Percentiles rank a stretch among this genome's conserved stretches.
phyloP scores from a whole-genome alignment of 2,888 invertebrate genomes.

The Synanthedon vespiformis region DNA sequence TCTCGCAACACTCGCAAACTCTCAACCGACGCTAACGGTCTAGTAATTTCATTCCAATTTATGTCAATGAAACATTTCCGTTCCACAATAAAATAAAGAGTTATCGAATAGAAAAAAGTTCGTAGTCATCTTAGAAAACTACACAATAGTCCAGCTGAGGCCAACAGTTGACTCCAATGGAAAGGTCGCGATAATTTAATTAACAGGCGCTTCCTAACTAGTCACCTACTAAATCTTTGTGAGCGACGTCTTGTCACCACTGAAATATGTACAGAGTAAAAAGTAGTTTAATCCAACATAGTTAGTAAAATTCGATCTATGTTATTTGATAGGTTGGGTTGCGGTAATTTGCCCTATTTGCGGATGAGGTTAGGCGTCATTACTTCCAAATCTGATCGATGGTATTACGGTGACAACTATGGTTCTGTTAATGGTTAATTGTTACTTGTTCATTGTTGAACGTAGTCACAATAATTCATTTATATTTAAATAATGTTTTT shows the following conservation, averaged over 20 bases:
- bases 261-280: too few species aligned
- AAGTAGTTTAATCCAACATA: too few species aligned
- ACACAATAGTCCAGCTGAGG: neutral
- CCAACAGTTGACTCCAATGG: constrained; percentile 51
- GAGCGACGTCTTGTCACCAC: neutral
- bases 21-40: constrained; percentile 16
- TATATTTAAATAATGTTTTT: too few species aligned
- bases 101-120: neutral
- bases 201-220: constrained; percentile 34
- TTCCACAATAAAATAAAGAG: constrained; percentile 25
- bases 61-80: constrained; percentile 17
- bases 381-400: neutral
- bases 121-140: neutral
- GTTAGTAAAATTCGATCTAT: neutral
- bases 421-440: too few species aligned
- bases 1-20: constrained; percentile 1
- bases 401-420: neutral
- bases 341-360: constrained; percentile 5
- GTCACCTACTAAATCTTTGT: neutral
- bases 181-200: constrained; percentile 58
- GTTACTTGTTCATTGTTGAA: neutral
- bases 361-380: constrained; percentile 4
- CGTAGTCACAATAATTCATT: neutral
- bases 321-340: constrained; percentile 8
- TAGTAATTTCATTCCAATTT: constrained; percentile 5